Conservation (phyloP, 2,888 invertebrate genomes). For the Myopa tessellatipennis region DNA sequence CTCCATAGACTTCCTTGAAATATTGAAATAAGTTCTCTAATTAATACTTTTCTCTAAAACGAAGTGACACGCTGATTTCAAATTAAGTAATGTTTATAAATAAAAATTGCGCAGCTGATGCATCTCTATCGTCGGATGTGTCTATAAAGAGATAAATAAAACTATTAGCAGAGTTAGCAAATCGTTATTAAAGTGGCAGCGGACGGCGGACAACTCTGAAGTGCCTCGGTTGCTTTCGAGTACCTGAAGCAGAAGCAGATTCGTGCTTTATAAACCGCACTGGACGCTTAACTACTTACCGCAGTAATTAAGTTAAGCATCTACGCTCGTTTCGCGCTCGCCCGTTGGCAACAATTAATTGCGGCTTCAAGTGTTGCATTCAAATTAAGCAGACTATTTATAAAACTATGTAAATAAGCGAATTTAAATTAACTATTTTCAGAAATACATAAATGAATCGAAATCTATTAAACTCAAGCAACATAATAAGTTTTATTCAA, state of each 20-base stretch:
- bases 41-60: background rate
- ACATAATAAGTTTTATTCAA: background rate
- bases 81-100: constrained; percentile 32
- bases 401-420: background rate
- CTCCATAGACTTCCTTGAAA: too few species aligned
- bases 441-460: background rate
- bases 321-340: background rate
- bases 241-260: background rate
- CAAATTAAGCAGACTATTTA: background rate
- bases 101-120: constrained; percentile 27
- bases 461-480: background rate
- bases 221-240: background rate
- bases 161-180: too few species aligned
- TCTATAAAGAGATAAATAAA: too few species aligned
- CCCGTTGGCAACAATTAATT: background rate
- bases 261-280: background rate
- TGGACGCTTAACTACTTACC: background rate
- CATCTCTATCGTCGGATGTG: constrained; percentile 1
- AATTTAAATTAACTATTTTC: background rate
- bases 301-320: background rate
- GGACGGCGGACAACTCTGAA: background rate
- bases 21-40: background rate
- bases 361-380: background rate
- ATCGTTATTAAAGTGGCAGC: too few species aligned
- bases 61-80: background rate